Evolutionary conservation across 2,797 vertebrate genomes (phyloP).

Genomic region (Rousettus madagascariensis): DNA sequence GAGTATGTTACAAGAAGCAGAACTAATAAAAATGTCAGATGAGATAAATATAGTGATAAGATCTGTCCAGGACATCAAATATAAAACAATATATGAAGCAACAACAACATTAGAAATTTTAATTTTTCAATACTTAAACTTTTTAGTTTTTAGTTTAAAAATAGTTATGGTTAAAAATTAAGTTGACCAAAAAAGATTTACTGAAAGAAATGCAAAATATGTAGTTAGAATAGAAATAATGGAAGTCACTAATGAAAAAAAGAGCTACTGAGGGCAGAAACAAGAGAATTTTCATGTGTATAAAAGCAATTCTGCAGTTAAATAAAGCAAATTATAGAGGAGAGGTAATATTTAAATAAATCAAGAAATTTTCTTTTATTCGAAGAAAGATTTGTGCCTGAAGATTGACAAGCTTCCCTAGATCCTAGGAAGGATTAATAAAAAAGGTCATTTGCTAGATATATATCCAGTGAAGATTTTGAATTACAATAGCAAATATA

Average conservation of each 20-base stretch:
- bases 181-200: neutral
- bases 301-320: neutral
- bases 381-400: slow-evolving; percentile 26
- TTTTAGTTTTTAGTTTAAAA: neutral
- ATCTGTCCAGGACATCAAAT: neutral
- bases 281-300: neutral
- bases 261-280: neutral
- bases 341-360: slow-evolving; percentile 60
- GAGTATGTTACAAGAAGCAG: neutral
- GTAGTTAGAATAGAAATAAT: neutral
- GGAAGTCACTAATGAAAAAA: neutral
- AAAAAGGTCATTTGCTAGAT: slow-evolving; percentile 60
- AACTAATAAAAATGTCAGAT: neutral
- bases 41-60: neutral
- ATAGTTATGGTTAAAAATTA: neutral
- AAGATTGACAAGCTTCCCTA: slow-evolving; percentile 43
- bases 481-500: slow-evolving; percentile 60
- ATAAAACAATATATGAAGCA: neutral
- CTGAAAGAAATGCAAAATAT: neutral
- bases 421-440: slow-evolving; percentile 55
- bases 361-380: slow-evolving; percentile 55
- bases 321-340: neutral
- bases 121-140: neutral
- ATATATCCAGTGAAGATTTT: slow-evolving; percentile 45
- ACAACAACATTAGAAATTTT: neutral